Percentiles rank a stretch among this genome's conserved stretches.
These are phyloP conservation scores for Stenurella melanura DNA, from an alignment of 2,888 invertebrate species.

Conservation along the genomic window DNA sequence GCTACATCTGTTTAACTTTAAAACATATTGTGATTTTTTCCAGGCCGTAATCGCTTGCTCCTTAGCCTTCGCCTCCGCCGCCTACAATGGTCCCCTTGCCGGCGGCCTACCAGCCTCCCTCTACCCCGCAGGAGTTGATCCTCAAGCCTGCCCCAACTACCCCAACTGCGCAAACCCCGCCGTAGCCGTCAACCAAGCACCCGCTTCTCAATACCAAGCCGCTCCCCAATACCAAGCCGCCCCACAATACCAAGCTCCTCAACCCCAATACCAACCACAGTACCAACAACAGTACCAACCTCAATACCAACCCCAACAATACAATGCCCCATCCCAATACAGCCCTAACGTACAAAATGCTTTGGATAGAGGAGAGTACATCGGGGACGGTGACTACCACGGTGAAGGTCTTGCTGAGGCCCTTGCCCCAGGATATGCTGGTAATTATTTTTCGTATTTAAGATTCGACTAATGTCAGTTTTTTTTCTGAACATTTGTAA, in stretches of 20 bases:
- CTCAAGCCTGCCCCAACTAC: constrained; percentile 67
- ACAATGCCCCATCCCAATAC: constrained; percentile 59
- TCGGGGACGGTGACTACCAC: constrained; percentile 68
- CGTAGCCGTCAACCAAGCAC: constrained; percentile 60
- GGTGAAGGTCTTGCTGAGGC: constrained; percentile 68
- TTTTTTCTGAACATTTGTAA: no score
- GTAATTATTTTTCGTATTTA: constrained; percentile 45
- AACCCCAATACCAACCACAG: constrained; percentile 51
- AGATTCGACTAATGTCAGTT: no score
- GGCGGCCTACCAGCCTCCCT: constrained; percentile 65
- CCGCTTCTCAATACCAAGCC: constrained; percentile 46
- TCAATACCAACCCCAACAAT: constrained; percentile 57
- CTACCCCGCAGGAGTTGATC: constrained; percentile 66
- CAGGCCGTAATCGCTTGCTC: constrained; percentile 66
- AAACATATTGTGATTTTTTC: no score
- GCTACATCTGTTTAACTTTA: no score
- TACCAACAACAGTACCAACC: constrained; percentile 51
- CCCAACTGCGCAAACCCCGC: constrained; percentile 66
- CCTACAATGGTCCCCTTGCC: constrained; percentile 65
- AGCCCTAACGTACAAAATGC: constrained; percentile 63
- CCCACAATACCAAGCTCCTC: constrained; percentile 51
- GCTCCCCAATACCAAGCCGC: constrained; percentile 49
- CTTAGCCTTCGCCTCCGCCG: constrained; percentile 58
- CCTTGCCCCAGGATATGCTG: constrained; percentile 63
- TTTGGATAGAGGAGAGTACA: constrained; percentile 66